These are phyloP conservation scores for Drosophila neonasuta DNA, from an alignment of 2,888 invertebrate genomes.

Conservation along the genomic window DNA sequence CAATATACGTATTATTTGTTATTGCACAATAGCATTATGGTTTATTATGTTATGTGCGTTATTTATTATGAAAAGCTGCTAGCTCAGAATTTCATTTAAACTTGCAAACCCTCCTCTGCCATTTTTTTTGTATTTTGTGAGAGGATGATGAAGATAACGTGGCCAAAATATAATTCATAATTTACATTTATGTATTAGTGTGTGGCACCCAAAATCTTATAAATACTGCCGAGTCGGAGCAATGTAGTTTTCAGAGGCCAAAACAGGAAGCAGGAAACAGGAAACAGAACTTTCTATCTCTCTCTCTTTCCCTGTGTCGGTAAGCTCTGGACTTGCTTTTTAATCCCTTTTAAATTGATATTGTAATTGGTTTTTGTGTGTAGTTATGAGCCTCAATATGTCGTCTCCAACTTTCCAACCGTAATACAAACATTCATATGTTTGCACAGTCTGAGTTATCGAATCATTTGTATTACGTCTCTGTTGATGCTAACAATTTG, in stretches of 20 bases:
- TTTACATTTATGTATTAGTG: conserved; percentile 46
- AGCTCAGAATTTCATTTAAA: conserved; percentile 71
- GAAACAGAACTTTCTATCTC: not conserved
- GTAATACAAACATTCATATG: not conserved
- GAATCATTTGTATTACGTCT: conserved; percentile 32
- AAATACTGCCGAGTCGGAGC: conserved; percentile 23
- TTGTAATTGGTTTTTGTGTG: conserved; percentile 74
- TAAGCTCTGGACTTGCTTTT: conserved; percentile 59
- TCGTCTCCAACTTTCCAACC: conserved; percentile 27
- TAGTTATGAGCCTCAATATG: conserved; percentile 75
- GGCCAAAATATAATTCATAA: conserved; percentile 63
- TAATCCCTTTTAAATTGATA: conserved; percentile 78
- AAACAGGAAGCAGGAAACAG: not conserved
- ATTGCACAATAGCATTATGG: conserved; percentile 65
- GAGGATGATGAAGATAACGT: conserved; percentile 17
- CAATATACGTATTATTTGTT: conserved; percentile 43
- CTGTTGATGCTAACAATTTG: conserved; percentile 41
- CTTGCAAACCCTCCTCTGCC: conserved; percentile 27
- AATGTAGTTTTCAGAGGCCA: conserved; percentile 17
- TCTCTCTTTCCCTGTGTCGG: not conserved
- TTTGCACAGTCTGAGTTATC: conserved; percentile 27
- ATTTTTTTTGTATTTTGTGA: not conserved
- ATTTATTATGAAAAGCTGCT: conserved; percentile 73
- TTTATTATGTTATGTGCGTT: conserved; percentile 64
- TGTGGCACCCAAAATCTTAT: conserved; percentile 25